phyloP scores from a whole-genome alignment of 2,888 invertebrate genomes.

The Eristalinus sepulchralis region DNA sequence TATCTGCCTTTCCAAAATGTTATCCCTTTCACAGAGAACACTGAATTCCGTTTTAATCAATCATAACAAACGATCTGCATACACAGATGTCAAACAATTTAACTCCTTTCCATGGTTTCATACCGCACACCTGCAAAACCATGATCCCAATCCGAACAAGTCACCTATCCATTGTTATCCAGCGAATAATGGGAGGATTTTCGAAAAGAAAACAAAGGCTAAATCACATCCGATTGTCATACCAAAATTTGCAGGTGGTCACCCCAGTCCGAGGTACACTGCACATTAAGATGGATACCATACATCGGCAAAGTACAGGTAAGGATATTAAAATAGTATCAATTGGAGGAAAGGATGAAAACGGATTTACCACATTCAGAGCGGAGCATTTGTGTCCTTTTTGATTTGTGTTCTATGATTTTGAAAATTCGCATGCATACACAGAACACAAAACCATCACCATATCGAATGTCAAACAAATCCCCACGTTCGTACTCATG shows the following conservation, averaged over 20 bases:
- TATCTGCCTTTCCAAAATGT: too few species aligned
- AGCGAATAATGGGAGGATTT: constrained; percentile 34
- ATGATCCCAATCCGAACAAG: constrained; percentile 28
- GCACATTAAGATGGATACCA: not conserved
- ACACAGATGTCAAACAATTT: constrained; percentile 47
- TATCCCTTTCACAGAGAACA: not conserved
- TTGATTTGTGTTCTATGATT: constrained; percentile 60
- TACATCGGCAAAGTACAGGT: constrained; percentile 18
- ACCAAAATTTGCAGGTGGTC: constrained; percentile 62
- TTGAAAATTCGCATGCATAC: constrained; percentile 31
- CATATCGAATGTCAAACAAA: constrained; percentile 41
- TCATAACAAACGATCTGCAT: constrained; percentile 24
- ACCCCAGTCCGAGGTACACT: not conserved
- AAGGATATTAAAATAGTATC: constrained; percentile 60
- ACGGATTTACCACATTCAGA: constrained; percentile 56
- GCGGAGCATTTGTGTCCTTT: constrained; percentile 53
- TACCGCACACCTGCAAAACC: constrained; percentile 43
- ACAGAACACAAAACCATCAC: not conserved
- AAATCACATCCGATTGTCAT: constrained; percentile 40
- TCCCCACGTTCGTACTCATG: constrained; percentile 27
- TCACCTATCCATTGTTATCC: constrained; percentile 39
- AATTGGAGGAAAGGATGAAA: constrained; percentile 54
- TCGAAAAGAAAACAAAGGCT: not conserved
- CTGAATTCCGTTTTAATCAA: constrained; percentile 40
- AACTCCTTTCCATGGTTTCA: constrained; percentile 21